A percentile compares a stretch with the other conserved stretches of the same genome.
Conservation (phyloP, 2,797 vertebrate genomes). For the Holocentrus rufus region DNA sequence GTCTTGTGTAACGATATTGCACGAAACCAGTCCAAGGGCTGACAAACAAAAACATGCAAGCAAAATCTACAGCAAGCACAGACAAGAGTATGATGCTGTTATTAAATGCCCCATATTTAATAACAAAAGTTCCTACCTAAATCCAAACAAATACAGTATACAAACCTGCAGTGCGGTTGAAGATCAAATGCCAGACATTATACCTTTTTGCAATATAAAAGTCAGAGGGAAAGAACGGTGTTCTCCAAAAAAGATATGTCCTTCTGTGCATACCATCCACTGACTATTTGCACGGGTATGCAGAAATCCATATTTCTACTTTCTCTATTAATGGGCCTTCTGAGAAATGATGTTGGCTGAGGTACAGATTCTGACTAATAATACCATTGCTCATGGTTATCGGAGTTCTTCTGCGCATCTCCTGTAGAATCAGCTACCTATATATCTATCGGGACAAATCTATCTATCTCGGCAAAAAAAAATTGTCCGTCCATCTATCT, state of each 20-base stretch:
- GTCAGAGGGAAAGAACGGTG: not conserved
- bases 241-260: not conserved
- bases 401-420: constrained; percentile 4
- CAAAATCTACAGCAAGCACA: constrained; percentile 11
- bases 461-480: not conserved
- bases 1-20: constrained; percentile 38
- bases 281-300: constrained; percentile 4
- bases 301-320: constrained; percentile 33
- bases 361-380: constrained; percentile 40
- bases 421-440: constrained; percentile 43
- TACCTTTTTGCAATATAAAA: not conserved
- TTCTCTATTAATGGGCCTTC: constrained; percentile 32
- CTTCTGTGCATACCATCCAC: constrained; percentile 1
- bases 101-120: constrained; percentile 3
- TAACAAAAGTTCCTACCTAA: not conserved
- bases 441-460: not conserved
- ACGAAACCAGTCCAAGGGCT: constrained; percentile 30
- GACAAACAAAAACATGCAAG: not conserved
- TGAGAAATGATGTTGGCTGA: constrained; percentile 32
- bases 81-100: constrained; percentile 7
- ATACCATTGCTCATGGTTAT: constrained; percentile 23
- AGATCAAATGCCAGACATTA: not conserved
- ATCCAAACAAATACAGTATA: constrained; percentile 1
- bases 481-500: constrained; percentile 15
- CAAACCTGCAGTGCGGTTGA: not conserved